Percentiles rank a stretch among this genome's conserved stretches.
phyloP scores from a whole-genome alignment of 2,797 vertebrate genomes.

The Tinamus major region DNA sequence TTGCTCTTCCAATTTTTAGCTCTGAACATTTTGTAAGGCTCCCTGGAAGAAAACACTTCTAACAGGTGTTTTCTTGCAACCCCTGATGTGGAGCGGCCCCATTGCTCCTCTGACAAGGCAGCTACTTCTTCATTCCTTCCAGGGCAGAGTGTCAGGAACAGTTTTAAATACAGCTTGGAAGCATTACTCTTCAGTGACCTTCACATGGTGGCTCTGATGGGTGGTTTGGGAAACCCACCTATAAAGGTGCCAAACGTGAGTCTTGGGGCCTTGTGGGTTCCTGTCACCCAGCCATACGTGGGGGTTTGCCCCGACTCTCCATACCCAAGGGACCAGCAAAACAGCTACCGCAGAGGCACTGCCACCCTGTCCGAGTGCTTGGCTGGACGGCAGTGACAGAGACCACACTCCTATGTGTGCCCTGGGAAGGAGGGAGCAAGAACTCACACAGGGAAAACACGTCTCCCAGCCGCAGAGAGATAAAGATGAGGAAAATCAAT shows the following conservation, averaged over 20 bases:
- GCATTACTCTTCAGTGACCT: too few relatives aligned
- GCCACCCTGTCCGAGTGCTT: not conserved
- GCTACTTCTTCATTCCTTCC: not conserved
- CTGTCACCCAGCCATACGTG: not conserved
- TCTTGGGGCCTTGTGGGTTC: not conserved
- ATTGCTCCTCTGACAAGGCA: not conserved
- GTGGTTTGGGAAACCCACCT: too few relatives aligned
- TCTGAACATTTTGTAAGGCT: not conserved
- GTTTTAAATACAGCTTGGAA: not conserved
- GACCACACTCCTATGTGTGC: rapidly evolving
- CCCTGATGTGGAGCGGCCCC: too few relatives aligned
- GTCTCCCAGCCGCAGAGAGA: not conserved
- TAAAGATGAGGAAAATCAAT: not conserved
- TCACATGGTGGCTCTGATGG: too few relatives aligned
- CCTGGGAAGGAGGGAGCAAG: not conserved
- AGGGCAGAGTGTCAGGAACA: not conserved
- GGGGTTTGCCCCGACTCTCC: too few relatives aligned
- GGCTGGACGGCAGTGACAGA: not conserved
- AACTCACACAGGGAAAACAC: not conserved
- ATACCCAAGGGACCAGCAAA: too few relatives aligned
- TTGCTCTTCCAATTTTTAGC: not conserved
- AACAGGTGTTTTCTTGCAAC: not conserved
- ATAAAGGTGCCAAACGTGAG: not conserved
- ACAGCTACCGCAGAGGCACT: too few relatives aligned
- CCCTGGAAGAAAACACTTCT: not conserved